These are phyloP conservation scores for Lycia hirtaria DNA, from an alignment of 2,888 invertebrate species.

Conservation along the genomic window DNA sequence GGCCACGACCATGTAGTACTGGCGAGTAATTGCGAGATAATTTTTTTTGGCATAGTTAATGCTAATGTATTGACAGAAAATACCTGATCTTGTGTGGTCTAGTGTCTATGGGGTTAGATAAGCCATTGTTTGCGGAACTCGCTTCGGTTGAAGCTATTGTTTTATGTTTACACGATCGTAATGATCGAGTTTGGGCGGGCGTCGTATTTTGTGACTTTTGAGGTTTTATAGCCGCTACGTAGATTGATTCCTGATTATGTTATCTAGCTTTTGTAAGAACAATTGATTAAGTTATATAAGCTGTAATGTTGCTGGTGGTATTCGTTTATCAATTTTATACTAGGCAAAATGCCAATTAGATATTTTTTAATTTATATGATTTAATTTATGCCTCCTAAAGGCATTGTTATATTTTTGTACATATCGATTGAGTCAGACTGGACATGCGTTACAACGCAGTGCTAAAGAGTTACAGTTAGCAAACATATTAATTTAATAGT, in stretches of 20 bases:
- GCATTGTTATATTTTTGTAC: no score
- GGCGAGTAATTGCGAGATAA: not conserved
- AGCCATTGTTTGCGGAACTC: constrained; percentile 67
- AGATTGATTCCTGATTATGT: constrained; percentile 6
- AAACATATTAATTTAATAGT: no score
- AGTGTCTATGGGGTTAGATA: not conserved
- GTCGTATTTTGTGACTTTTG: constrained; percentile 28
- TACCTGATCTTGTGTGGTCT: no score
- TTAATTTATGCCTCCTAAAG: no score
- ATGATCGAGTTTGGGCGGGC: constrained; percentile 50
- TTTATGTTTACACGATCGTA: constrained; percentile 70
- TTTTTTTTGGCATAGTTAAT: not conserved
- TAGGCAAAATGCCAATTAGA: no score
- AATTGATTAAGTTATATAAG: no score
- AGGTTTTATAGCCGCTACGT: constrained; percentile 7
- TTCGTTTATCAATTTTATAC: no score
- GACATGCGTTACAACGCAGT: no score
- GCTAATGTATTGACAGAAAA: not conserved
- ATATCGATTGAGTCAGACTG: no score
- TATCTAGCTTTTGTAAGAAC: not conserved
- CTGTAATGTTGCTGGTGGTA: no score
- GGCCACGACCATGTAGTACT: not conserved
- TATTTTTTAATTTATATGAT: no score
- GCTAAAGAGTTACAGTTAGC: no score
- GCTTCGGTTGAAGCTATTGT: constrained; percentile 71